Evolutionary conservation across 1,140 invertebrate species (phyloP).

Genomic region (Polyergus mexicanus): DNA sequence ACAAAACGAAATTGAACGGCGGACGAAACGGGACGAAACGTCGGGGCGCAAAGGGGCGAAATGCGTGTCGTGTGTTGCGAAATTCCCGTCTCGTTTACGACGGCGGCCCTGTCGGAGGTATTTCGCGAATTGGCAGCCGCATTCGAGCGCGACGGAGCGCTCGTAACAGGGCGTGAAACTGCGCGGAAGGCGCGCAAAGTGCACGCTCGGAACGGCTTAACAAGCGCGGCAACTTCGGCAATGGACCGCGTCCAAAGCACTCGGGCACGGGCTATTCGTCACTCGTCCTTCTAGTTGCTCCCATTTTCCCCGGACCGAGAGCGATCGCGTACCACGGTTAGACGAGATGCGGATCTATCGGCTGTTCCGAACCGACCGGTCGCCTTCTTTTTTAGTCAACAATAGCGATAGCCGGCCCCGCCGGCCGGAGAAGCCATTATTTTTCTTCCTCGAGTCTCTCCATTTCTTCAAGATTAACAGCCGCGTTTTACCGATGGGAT

Average conservation of each 20-base stretch:
- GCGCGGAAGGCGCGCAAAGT: constrained; percentile 56
- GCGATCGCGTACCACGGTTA: constrained; percentile 42
- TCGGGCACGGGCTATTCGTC: constrained; percentile 45
- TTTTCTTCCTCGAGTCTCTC: constrained; percentile 15
- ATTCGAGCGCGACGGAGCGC: constrained; percentile 20
- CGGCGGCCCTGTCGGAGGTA: background rate
- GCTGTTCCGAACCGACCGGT: constrained; percentile 1
- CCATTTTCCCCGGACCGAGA: constrained; percentile 41
- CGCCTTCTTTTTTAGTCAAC: constrained; percentile 45
- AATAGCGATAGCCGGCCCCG: constrained; percentile 33
- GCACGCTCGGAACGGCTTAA: constrained; percentile 59
- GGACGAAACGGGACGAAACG: background rate
- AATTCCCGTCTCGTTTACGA: constrained; percentile 47
- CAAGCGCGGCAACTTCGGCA: constrained; percentile 41
- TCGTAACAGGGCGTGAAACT: constrained; percentile 58
- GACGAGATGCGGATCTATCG: constrained; percentile 27
- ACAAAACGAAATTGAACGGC: constrained; percentile 10
- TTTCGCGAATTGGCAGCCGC: constrained; percentile 53
- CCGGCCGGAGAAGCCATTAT: constrained; percentile 26
- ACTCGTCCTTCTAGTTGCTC: constrained; percentile 40
- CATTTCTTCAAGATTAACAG: constrained; percentile 35
- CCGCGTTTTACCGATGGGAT: constrained; percentile 13
- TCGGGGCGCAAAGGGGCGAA: constrained; percentile 3
- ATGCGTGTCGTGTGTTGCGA: constrained; percentile 1
- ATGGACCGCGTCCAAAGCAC: constrained; percentile 51